Conservation (phyloP, 2,888 invertebrate species). For the Branchipolynoe longqiensis region DNA sequence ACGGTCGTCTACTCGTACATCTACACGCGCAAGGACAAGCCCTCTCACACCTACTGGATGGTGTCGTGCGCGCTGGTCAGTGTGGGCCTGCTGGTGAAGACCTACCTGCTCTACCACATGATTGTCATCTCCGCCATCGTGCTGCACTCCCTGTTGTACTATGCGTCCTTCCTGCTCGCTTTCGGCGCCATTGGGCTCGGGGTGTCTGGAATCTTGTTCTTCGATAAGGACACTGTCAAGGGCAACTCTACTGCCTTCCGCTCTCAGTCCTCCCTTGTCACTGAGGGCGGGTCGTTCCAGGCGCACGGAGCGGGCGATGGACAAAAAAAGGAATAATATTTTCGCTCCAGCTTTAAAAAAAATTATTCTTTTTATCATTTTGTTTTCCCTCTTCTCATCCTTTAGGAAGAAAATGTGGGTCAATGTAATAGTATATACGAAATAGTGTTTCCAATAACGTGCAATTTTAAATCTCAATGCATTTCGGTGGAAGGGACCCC, state of each 20-base stretch:
- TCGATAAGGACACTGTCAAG: slow-evolving; percentile 60
- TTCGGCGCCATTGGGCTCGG: slow-evolving; percentile 58
- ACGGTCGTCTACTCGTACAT: slow-evolving; percentile 48
- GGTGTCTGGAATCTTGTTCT: slow-evolving; percentile 62
- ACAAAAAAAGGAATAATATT: slow-evolving; percentile 25
- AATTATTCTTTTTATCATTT: no score
- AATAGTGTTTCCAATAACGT: no score
- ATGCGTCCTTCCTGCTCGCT: slow-evolving; percentile 45
- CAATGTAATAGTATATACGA: no score
- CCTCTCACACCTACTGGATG: slow-evolving; percentile 62
- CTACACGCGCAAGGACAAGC: slow-evolving; percentile 38
- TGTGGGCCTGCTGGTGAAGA: slow-evolving; percentile 32
- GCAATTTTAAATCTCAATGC: no score
- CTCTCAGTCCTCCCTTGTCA: neutral
- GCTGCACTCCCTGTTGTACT: slow-evolving; percentile 59
- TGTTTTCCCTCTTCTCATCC: no score
- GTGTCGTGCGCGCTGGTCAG: slow-evolving; percentile 59
- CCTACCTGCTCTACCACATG: slow-evolving; percentile 59
- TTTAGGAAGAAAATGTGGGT: no score
- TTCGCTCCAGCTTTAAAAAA: no score
- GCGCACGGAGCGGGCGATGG: slow-evolving; percentile 26
- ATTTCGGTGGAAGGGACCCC: no score
- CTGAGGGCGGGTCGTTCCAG: neutral
- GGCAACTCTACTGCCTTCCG: neutral
- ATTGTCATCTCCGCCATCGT: slow-evolving; percentile 55